Conservation (phyloP, 23 tunicate species). For the Phallusia fumigata region DNA sequence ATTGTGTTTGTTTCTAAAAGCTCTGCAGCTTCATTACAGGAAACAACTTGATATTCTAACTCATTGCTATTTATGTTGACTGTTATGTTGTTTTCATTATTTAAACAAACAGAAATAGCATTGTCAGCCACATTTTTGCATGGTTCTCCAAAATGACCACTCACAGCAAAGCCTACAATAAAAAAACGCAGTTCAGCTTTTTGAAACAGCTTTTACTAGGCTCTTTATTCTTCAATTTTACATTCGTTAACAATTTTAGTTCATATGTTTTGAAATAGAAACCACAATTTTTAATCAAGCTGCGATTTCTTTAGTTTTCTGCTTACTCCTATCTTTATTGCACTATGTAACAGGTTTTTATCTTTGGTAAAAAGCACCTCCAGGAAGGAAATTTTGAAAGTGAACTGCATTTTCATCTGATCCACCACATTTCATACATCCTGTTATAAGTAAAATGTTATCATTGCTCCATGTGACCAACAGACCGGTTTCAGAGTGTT, state of each 20-base stretch:
- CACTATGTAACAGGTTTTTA: too few species aligned
- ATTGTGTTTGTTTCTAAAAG: background rate
- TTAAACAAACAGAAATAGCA: background rate
- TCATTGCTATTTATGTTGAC: background rate
- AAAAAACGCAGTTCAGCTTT: background rate
- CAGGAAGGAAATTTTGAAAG: background rate
- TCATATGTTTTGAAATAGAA: too few species aligned
- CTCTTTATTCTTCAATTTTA: background rate
- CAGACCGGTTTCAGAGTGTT: background rate
- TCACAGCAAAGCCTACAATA: background rate
- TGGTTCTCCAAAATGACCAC: background rate
- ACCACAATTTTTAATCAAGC: too few species aligned
- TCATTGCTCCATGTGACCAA: conserved; percentile 5
- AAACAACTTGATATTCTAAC: background rate
- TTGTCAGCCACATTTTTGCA: background rate
- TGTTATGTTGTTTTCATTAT: background rate
- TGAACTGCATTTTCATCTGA: background rate
- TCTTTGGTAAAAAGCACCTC: background rate
- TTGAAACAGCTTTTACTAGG: background rate
- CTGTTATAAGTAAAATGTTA: background rate
- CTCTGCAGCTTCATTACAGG: background rate
- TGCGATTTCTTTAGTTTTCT: too few species aligned
- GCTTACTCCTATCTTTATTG: too few species aligned
- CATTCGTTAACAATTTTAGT: too few species aligned
- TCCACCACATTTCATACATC: background rate